phyloP scores from a whole-genome alignment of 2,113 vertebrate genomes.

The Nanorana parkeri region DNA sequence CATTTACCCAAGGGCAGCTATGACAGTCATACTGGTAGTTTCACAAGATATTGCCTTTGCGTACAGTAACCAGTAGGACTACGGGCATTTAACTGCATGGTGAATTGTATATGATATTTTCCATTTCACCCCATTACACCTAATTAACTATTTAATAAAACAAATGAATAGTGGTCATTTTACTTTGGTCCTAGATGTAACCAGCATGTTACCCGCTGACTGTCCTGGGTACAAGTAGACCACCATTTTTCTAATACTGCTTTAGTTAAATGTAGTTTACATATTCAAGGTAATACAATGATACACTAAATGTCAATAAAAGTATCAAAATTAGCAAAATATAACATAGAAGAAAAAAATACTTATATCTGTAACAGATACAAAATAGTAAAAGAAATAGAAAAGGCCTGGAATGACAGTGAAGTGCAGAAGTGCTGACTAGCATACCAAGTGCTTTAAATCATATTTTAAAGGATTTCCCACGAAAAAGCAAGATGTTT shows the following conservation, averaged over 20 bases:
- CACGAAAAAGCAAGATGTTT: background rate
- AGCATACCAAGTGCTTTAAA: conserved; percentile 1
- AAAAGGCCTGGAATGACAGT: background rate
- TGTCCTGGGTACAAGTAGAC: too few relatives aligned
- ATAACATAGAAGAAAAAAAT: conserved; percentile 31
- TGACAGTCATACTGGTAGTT: too few relatives aligned
- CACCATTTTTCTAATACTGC: conserved; percentile 5
- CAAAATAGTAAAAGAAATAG: conserved; percentile 8
- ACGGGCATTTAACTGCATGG: too few relatives aligned
- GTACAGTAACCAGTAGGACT: too few relatives aligned
- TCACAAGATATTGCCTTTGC: too few relatives aligned
- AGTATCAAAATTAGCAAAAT: conserved; percentile 2
- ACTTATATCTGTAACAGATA: background rate
- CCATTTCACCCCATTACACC: too few relatives aligned
- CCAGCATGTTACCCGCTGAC: too few relatives aligned
- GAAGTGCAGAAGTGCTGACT: background rate
- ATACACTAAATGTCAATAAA: background rate
- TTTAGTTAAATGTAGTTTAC: background rate
- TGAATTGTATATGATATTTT: too few relatives aligned
- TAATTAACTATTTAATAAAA: too few relatives aligned
- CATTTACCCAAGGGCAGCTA: too few relatives aligned
- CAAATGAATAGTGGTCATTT: too few relatives aligned
- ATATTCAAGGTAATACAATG: background rate
- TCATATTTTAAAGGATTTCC: background rate
- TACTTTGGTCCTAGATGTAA: too few relatives aligned